Evolutionary conservation across 2,888 invertebrate genomes (phyloP).

Genomic region (Apodemia zela): DNA sequence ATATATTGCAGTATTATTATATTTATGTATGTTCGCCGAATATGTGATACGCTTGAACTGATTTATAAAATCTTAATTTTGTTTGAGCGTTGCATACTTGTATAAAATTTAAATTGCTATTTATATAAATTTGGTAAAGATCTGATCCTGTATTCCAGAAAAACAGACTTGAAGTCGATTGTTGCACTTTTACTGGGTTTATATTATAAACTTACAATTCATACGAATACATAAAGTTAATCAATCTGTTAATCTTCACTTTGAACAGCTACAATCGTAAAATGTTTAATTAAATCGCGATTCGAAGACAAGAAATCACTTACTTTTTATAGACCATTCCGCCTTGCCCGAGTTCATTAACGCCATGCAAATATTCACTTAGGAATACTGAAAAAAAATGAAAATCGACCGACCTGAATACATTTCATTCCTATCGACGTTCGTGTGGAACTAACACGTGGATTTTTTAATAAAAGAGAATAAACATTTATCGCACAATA

Average conservation of each 20-base stretch:
- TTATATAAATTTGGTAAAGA: no score
- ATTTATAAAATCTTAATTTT: no score
- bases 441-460: conserved; percentile 21
- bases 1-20: no score
- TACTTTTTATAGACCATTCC: conserved; percentile 55
- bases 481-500: neutral
- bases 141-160: no score
- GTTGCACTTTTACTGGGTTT: no score
- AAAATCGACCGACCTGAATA: conserved; percentile 54
- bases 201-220: neutral
- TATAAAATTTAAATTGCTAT: no score
- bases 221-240: neutral
- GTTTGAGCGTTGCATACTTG: no score
- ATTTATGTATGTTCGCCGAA: no score
- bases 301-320: conserved; percentile 50
- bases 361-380: conserved; percentile 72
- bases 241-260: conserved; percentile 7
- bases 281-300: conserved; percentile 52
- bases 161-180: no score
- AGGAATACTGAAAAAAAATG: conserved; percentile 42
- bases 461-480: conserved; percentile 19
- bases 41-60: no score
- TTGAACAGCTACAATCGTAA: conserved; percentile 37
- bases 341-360: conserved; percentile 50
- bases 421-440: conserved; percentile 25